phyloP scores from a whole-genome alignment of 1,140 invertebrate genomes.

The Scaptodrosophila lebanonensis region DNA sequence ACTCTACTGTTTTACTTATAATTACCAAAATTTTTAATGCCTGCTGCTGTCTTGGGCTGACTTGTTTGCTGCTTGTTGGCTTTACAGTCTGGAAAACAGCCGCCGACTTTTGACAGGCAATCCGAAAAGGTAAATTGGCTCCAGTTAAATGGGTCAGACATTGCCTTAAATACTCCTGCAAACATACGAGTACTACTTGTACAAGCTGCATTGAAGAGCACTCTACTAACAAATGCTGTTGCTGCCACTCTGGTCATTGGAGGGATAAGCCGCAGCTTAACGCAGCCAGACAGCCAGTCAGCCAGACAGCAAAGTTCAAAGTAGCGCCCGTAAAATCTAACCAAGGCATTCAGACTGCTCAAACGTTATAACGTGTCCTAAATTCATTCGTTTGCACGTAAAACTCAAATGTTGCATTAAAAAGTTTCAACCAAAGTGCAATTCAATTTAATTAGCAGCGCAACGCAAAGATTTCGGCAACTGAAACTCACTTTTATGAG shows the following conservation, averaged over 20 bases:
- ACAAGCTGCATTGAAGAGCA: slow-evolving; percentile 25
- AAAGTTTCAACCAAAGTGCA: slow-evolving; percentile 58
- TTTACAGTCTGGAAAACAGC: neutral
- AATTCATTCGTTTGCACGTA: slow-evolving; percentile 67
- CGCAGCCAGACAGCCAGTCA: neutral
- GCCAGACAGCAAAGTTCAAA: slow-evolving; percentile 10
- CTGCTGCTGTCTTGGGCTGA: slow-evolving; percentile 5
- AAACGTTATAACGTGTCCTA: slow-evolving; percentile 57
- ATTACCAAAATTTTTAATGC: slow-evolving; percentile 36
- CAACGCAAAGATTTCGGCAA: slow-evolving; percentile 41
- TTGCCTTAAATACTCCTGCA: slow-evolving; percentile 26
- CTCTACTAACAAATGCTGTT: neutral
- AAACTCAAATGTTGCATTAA: slow-evolving; percentile 66
- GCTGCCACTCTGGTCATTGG: neutral
- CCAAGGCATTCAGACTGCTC: too few species aligned
- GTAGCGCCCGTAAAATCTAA: slow-evolving; percentile 46
- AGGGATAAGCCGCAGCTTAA: neutral
- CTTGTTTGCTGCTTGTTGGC: slow-evolving; percentile 24
- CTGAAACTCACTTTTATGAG: slow-evolving; percentile 52
- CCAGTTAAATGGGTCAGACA: slow-evolving; percentile 57
- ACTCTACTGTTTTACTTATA: slow-evolving; percentile 3
- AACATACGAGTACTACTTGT: slow-evolving; percentile 9
- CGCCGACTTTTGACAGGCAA: slow-evolving; percentile 14
- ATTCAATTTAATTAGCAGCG: slow-evolving; percentile 66
- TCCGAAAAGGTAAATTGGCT: slow-evolving; percentile 24